Base-by-base conservation (phyloP, 2,888 invertebrate species). In the Panopea generosa region DNA sequence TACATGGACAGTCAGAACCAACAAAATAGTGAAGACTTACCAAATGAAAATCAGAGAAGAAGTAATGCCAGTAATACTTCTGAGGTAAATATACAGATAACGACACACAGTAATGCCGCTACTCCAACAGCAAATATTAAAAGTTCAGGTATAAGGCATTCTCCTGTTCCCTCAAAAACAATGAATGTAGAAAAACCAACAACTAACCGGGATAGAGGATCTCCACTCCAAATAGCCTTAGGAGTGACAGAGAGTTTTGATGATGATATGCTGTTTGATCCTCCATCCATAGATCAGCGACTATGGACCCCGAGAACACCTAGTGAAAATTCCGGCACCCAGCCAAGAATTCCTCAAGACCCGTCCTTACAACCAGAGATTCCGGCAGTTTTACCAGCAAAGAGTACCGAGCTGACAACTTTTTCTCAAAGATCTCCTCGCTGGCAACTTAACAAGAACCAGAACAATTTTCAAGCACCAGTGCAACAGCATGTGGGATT, bases 371-470 rank as follows among this genome's bases (percentile, higher is more conserved):
- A 80, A 49, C 83, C 84, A 33, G 81, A 79, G 53, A 79, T 87
- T 18, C 87, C 87, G 24, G 86, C 87, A 18, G 86, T 84, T 1
- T 61, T 87, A 33, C 86, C 87, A 45, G 87, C 87, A 11, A 84
- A 85, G 45, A 87, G 87, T 65, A 86, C 86, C 59, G 89, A 89
- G 55, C 83, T 89, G 2, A 84, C 88, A 33, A 85, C 82, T 18
- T 87, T 89, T 65, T 84, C 88, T 9, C 89, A 88, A 65, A 67
- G 86, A 27, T 82, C 84, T 6, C 85, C 80, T 26, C 60, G 80
- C 38, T 80, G 73, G 73, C 72, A 75, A 26, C 60, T 80, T 20
- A 73, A 76, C 47, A 75, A 77, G 55, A 67, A 67, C 14, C 63
- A 67, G 18, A 52, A 59, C 33, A 63, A 68, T 43, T 18, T 16